Conservation (phyloP, 2,113 vertebrate species). For the Lamprologus ornatipinnis region DNA sequence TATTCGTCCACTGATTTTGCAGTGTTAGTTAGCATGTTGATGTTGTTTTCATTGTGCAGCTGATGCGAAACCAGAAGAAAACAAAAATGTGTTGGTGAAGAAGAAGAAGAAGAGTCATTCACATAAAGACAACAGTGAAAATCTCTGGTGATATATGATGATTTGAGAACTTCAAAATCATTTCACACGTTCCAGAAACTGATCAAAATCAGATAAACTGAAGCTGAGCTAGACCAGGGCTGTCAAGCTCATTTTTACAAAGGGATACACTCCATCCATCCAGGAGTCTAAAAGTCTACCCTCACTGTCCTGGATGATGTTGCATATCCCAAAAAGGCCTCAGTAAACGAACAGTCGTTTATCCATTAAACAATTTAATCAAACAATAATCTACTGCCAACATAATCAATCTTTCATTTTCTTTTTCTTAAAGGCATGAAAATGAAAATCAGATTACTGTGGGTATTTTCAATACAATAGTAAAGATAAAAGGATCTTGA, state of each 20-base stretch:
- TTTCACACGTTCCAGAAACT: background rate
- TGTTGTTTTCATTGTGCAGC: background rate
- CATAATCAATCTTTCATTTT: background rate
- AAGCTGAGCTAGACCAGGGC: background rate
- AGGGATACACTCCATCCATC: background rate
- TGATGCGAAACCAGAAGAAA: background rate
- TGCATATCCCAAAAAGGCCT: background rate
- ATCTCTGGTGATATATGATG: background rate
- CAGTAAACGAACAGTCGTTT: background rate
- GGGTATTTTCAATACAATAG: background rate
- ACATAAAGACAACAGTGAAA: background rate
- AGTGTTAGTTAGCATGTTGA: background rate
- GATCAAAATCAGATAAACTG: background rate
- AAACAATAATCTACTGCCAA: background rate
- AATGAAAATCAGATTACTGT: background rate
- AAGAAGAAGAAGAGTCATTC: background rate
- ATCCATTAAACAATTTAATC: background rate
- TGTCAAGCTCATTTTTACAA: background rate
- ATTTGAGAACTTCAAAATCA: background rate
- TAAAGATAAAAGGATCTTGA: background rate
- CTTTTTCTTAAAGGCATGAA: background rate
- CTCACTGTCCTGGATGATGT: background rate
- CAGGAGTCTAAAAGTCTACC: background rate
- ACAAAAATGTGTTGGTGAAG: background rate
- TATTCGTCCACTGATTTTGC: background rate